These are phyloP conservation scores for Peribatodes rhomboidaria DNA, from an alignment of 2,888 invertebrate genomes.

Conservation along the genomic window DNA sequence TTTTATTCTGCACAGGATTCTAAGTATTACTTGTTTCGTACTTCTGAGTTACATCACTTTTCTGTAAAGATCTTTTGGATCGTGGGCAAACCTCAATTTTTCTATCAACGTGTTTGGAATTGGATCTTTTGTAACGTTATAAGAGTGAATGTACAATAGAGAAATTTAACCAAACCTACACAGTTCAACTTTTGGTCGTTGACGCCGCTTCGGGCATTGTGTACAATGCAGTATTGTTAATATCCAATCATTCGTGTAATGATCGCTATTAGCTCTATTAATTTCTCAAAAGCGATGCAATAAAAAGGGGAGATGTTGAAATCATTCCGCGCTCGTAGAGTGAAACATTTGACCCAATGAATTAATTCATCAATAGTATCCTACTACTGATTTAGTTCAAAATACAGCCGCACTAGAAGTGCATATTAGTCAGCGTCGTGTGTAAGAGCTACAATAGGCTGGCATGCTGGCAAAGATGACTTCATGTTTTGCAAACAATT, in stretches of 20 bases:
- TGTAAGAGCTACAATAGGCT: conserved; percentile 43
- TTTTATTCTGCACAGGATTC: conserved; percentile 50
- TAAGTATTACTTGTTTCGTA: conserved; percentile 33
- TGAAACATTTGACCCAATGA: background rate
- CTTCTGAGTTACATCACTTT: background rate
- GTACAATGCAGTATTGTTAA: conserved; percentile 62
- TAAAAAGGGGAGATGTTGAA: conserved; percentile 26
- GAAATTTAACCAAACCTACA: conserved; percentile 42
- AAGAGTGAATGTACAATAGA: conserved; percentile 29
- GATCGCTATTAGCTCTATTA: conserved; percentile 51
- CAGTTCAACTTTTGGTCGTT: conserved; percentile 48
- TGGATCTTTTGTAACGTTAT: conserved; percentile 5
- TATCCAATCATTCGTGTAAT: conserved; percentile 73
- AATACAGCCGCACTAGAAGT: conserved; percentile 29
- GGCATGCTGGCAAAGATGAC: conserved; percentile 45
- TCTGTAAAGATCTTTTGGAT: background rate
- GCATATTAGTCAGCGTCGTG: conserved; percentile 57
- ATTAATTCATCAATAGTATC: background rate
- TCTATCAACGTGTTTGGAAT: background rate
- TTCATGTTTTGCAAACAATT: conserved; percentile 55
- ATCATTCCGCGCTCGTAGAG: conserved; percentile 8
- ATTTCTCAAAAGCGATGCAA: conserved; percentile 21
- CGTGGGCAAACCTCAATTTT: background rate
- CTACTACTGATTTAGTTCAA: background rate
- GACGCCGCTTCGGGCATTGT: conserved; percentile 49